Conservation (phyloP, 2,888 invertebrate species). For the Callyntrura sp. region DNA sequence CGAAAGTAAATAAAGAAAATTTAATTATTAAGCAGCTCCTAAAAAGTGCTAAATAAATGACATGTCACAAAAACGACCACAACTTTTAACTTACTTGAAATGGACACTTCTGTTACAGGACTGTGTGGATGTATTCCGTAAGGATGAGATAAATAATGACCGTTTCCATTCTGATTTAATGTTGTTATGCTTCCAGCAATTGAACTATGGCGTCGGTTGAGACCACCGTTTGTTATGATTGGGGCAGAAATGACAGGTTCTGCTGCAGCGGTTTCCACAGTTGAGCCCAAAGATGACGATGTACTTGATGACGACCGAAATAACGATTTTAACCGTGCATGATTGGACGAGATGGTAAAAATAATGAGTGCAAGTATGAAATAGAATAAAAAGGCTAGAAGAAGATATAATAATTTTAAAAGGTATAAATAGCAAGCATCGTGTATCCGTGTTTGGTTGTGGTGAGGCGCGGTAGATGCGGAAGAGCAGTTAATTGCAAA, state of each 20-base stretch:
- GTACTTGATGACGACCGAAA: slow-evolving; percentile 72
- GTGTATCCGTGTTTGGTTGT: too few relatives aligned
- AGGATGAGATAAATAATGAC: slow-evolving; percentile 67
- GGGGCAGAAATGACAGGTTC: slow-evolving; percentile 70
- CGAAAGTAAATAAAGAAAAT: too few relatives aligned
- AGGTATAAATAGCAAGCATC: too few relatives aligned
- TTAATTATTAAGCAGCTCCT: too few relatives aligned
- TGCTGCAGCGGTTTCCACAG: slow-evolving; percentile 66
- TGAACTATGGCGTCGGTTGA: slow-evolving; percentile 55
- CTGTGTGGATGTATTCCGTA: slow-evolving; percentile 71
- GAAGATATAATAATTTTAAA: slow-evolving; percentile 63
- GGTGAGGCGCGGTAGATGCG: too few relatives aligned
- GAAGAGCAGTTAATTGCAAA: too few relatives aligned
- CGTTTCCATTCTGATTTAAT: slow-evolving; percentile 72
- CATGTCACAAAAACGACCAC: neutral
- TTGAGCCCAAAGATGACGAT: slow-evolving; percentile 76
- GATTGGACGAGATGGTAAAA: slow-evolving; percentile 82
- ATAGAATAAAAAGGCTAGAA: slow-evolving; percentile 82
- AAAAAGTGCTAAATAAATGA: too few relatives aligned
- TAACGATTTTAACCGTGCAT: slow-evolving; percentile 64
- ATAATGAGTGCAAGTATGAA: slow-evolving; percentile 84
- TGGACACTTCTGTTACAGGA: slow-evolving; percentile 78
- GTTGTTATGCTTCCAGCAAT: slow-evolving; percentile 70
- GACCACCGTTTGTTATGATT: slow-evolving; percentile 69
- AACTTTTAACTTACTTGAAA: slow-evolving; percentile 75